These are phyloP conservation scores for Stenurella melanura DNA, from an alignment of 2,888 invertebrate species.

Conservation along the genomic window DNA sequence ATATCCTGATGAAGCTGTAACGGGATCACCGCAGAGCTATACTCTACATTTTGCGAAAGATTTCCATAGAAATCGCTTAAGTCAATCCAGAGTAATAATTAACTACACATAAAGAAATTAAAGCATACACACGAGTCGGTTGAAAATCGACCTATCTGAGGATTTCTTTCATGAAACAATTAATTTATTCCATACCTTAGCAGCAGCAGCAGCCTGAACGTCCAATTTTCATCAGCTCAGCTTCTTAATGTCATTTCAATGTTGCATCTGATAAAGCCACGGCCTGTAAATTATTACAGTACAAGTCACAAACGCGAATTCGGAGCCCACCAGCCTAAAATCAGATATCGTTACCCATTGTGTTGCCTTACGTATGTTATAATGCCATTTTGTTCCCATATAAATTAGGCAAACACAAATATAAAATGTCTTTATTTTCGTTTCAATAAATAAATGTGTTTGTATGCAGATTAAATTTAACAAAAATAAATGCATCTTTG, in stretches of 20 bases:
- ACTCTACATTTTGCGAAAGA: no score
- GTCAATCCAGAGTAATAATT: no score
- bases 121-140: no score
- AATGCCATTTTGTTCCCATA: slow-evolving; percentile 33
- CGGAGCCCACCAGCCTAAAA: background rate
- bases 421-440: slow-evolving; percentile 35
- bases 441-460: slow-evolving; percentile 23
- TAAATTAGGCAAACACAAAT: slow-evolving; percentile 40
- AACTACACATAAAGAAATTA: no score
- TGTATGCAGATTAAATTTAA: slow-evolving; percentile 25
- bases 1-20: no score
- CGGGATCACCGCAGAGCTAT: no score
- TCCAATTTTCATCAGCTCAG: background rate
- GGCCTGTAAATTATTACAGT: slow-evolving; percentile 21
- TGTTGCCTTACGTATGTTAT: slow-evolving; percentile 23
- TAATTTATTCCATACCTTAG: no score
- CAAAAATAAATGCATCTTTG: background rate
- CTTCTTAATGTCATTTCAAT: background rate
- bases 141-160: no score
- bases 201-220: background rate
- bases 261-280: slow-evolving; percentile 3
- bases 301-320: background rate
- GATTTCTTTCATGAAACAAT: no score
- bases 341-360: slow-evolving; percentile 34
- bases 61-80: no score